Evolutionary conservation across 1,140 invertebrate species (phyloP), one percentile per base, ranked within the genome.

Genomic region (Patella vulgata): DNA sequence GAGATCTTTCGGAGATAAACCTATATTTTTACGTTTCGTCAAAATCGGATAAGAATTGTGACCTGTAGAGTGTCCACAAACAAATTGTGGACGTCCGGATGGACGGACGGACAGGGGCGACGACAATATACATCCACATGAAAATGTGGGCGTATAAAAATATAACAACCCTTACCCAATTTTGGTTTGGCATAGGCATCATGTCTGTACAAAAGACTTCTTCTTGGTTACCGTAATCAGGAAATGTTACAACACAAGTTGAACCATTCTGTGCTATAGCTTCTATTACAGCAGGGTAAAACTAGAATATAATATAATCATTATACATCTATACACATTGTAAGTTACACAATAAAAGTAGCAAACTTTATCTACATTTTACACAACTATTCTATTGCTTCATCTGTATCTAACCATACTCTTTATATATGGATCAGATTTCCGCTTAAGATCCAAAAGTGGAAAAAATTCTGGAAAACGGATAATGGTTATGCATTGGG

Each of bases 181-280:
- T 53, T 36, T 60, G 33, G 3, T 36, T 64, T 27, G 58, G 48
- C 19, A 75, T 64, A 3, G 71, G 70, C 46, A 75, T 70, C 11
- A 83, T 64, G 57, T 82, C 78, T 51, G 66, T 42, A n/a, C 79
- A 25, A 4, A 92, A 84, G 17, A 96, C 92, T 86, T 95, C 93
- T 82, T 96, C 93, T 68, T 91, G 90, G 82, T 95, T 96, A 46
- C 92, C 91, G 84, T 95, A 96, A 28, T 92, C 92, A 74, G 90
- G 87, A 79, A 94, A 96, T 71, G 89, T 89, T 1, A 95, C 93
- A 25, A 94, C 91, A 70, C 91, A 93, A 1, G 93, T 94, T 60
- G 51, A 58, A 14, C 74, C 68, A 42, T 87, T 89, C 14, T 90
- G 87, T 0, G 91, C 91, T 23, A 93, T 87, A 8, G 88, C 91